phyloP scores from a whole-genome alignment of 2,113 vertebrate species.

The Actinemys pallida region DNA sequence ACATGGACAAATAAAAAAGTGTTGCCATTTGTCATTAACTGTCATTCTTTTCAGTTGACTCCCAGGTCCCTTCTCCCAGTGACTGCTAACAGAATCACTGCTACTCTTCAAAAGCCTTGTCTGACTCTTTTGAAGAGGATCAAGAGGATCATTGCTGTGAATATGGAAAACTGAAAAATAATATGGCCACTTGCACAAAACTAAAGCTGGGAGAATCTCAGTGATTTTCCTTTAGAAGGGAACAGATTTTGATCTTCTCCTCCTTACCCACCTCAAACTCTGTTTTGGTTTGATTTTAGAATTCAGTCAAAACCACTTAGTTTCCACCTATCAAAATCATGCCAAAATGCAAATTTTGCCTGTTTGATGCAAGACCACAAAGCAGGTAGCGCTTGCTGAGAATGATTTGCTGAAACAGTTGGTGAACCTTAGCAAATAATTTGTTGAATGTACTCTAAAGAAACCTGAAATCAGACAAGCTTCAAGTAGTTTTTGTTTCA shows the following conservation, averaged over 20 bases:
- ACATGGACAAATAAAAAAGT: background rate
- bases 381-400: background rate
- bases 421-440: background rate
- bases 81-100: background rate
- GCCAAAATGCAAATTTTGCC: background rate
- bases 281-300: background rate
- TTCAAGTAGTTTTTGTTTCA: background rate
- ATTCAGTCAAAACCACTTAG: background rate
- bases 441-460: background rate
- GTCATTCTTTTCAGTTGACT: background rate
- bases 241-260: background rate
- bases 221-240: background rate
- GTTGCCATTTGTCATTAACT: background rate
- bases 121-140: background rate
- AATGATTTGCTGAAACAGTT: background rate
- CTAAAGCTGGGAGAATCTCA: background rate
- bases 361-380: background rate
- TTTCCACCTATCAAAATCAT: background rate
- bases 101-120: background rate
- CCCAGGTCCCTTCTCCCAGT: background rate
- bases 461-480: background rate
- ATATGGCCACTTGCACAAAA: accelerated
- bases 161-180: background rate
- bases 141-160: background rate
- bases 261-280: background rate